Base-by-base conservation (phyloP, 1,140 invertebrate species). In the Diorhabda elongata region DNA sequence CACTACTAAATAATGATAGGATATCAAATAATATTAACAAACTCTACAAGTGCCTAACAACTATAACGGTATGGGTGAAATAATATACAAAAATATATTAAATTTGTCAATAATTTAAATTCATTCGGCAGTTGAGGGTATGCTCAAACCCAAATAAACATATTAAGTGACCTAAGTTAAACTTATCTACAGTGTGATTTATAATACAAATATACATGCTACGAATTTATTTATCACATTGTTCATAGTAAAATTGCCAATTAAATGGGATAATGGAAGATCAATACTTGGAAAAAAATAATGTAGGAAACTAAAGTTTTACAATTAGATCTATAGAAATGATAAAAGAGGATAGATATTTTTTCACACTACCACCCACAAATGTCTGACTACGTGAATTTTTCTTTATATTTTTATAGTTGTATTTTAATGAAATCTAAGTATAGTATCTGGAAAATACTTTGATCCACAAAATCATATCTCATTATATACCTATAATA, bases 181-280 rank as follows among this genome's bases (percentile, higher is more conserved):
- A 73, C 68, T 70, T 73, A 72, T 75, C 72, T 75, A 73, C 68
- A 63, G 62, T 66, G 66, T 71, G 73, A 73, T 52, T 52, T 75
- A 70, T 75, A 70, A 70, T 75, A 75, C 70, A 75, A 73, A 75
- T 75, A 73, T 75, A 75, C 71, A 75, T 59, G 73, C 69, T 73
- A 70, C 61, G 59, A 67, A 61, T 69, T 73, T 61, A 63, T 71
- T 68, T 73, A 75, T 75, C 74, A 75, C 74, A 75, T 73, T 73
- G 61, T 71, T 64, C 45, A 64, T 64, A 52, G 6, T 52, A 52
- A 52, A 52, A 52, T 52, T 52, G 59, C 41, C 59, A 59, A 52
- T 61, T 68, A 68, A 56, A 68, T 61, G 1, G 26, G 26, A 26
- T 26, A 26, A 69, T 64, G 59, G 45, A 56, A 47, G 43, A 47